Evolutionary conservation across 1,140 invertebrate species (phyloP).

Genomic region (Argopecten irradians): DNA sequence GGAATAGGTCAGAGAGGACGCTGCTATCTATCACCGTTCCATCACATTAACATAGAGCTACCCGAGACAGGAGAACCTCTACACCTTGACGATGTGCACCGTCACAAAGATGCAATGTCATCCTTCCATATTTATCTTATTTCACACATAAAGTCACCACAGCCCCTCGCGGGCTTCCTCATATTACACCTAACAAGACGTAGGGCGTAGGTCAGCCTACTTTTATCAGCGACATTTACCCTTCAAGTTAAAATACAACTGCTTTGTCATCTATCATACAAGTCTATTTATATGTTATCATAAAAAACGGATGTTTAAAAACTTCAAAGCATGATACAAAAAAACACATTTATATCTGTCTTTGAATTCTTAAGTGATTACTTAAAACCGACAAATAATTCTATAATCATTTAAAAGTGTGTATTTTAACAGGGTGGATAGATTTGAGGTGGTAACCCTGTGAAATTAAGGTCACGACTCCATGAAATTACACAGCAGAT

Average conservation of each 20-base stretch:
- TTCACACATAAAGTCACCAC: neutral
- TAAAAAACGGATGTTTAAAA: slow-evolving; percentile 1
- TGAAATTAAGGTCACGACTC: slow-evolving; percentile 5
- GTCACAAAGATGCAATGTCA: neutral
- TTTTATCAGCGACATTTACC: neutral
- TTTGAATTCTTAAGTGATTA: neutral
- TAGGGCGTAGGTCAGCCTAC: neutral
- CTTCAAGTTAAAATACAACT: neutral
- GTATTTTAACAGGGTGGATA: neutral
- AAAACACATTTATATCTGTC: neutral
- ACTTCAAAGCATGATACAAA: neutral
- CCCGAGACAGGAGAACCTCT: neutral
- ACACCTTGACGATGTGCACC: neutral
- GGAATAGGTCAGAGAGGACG: neutral
- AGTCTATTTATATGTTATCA: neutral
- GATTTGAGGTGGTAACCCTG: neutral
- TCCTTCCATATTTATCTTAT: neutral
- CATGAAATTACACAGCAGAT: neutral
- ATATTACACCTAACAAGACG: neutral
- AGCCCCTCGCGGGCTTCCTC: neutral
- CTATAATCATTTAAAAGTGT: neutral
- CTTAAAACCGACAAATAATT: too few relatives aligned
- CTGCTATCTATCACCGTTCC: neutral
- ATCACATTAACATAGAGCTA: neutral
- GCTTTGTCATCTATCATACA: neutral